Evolutionary conservation across 2,888 invertebrate genomes (phyloP), one percentile per base, ranked within the genome.

Genomic region (Lithophane socia): DNA sequence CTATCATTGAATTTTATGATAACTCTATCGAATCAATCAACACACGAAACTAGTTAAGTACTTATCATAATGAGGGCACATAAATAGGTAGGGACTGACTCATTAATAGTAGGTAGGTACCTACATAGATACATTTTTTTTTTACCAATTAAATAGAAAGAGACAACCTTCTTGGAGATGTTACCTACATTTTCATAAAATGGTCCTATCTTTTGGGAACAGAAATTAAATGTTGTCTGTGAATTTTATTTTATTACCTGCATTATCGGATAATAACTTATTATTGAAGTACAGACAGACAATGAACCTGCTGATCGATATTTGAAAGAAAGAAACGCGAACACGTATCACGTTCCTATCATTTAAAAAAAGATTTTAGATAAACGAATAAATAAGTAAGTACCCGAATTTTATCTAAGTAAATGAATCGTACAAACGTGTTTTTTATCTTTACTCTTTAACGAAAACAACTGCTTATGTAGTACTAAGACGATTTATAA

Each of bases 351-450:
- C 37, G 61, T 37, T 37, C 4, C 2, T 76, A 86, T 85, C 77
- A 60, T 56, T 52, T n/a, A 12, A 42, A 76, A 72, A 83, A 86
- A 61, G 63, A 78, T 79, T 79, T 70, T 37, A 68, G 78, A 82
- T 84, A 80, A 78, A 47, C 37, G 44, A 74, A 69, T 64, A 71
- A 71, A 73, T 75, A 37, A 37, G 3, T 37, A 37, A 37, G 37
- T 37, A 75, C 66, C 69, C 60, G 42, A 70, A 67, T 73, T 29
- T 65, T 73, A 83, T 86, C 80, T 73, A 71, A 68, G 58, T 68
- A 68, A 81, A 82, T 80, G 37, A 72, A 76, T 80, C 73, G 73
- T 79, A 77, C 72, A 74, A 70, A 76, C 73, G 56, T 61, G 76
- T 75, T 63, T 68, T 74, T 76, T 76, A 81, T 84, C 79, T 77